Percentiles rank a stretch among this genome's conserved stretches.
These are phyloP conservation scores for Lichenostomus cassidix DNA, from an alignment of 2,113 vertebrate species.

Conservation along the genomic window DNA sequence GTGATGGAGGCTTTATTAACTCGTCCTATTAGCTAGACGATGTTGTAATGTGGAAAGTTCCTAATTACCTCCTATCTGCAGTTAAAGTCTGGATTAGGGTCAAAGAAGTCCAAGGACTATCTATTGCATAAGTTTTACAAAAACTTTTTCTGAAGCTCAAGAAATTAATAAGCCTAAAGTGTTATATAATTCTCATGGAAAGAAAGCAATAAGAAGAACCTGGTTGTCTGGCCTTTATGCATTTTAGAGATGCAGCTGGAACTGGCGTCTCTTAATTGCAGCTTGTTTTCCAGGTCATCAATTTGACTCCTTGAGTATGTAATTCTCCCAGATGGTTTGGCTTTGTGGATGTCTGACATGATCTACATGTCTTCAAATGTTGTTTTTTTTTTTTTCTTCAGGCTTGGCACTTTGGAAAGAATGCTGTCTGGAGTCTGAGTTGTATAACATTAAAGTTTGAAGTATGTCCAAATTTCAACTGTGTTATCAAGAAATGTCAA, in stretches of 20 bases:
- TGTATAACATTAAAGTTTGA: conserved; percentile 35
- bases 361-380: conserved; percentile 7
- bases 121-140: neutral
- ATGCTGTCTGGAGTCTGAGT: conserved; percentile 2
- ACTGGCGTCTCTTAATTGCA: conserved; percentile 26
- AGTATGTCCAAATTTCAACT: conserved; percentile 29
- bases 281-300: conserved; percentile 48
- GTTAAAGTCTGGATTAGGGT: neutral
- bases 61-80: neutral
- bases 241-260: neutral
- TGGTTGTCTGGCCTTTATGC: neutral
- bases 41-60: neutral
- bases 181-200: neutral
- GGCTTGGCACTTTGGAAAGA: neutral
- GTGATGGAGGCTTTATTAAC: neutral
- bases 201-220: neutral
- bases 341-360: conserved; percentile 4
- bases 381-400: neutral
- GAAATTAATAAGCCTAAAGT: neutral
- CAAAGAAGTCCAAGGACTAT: neutral
- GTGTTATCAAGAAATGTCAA: conserved; percentile 44
- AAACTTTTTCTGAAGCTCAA: neutral
- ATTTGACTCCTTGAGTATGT: conserved; percentile 10
- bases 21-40: neutral
- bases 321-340: conserved; percentile 25